A percentile compares a stretch with the other conserved stretches of the same genome.
phyloP scores from a whole-genome alignment of 2,888 invertebrate genomes.

The Dione vanillae region DNA sequence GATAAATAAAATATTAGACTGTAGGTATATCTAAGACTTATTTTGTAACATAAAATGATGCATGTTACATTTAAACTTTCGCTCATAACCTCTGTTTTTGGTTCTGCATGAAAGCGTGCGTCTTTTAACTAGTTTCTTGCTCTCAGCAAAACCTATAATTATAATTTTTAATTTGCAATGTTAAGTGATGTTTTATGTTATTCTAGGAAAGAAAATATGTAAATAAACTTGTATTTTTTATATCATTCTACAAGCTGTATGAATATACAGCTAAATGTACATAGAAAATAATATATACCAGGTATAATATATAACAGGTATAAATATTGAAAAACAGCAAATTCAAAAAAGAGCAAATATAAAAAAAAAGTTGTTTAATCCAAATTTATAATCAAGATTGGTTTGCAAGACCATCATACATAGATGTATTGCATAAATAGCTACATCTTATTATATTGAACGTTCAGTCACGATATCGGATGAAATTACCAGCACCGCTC shows the following conservation, averaged over 20 bases:
- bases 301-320: too few relatives aligned
- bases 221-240: slow-evolving; percentile 6
- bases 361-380: too few relatives aligned
- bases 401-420: background rate
- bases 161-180: slow-evolving; percentile 41
- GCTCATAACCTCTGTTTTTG: slow-evolving; percentile 61
- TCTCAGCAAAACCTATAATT: slow-evolving; percentile 34
- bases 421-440: slow-evolving; percentile 24
- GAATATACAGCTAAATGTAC: background rate
- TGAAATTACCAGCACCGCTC: slow-evolving; percentile 34
- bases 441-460: slow-evolving; percentile 25
- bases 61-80: slow-evolving; percentile 74
- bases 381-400: background rate
- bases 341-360: too few relatives aligned
- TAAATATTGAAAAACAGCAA: too few relatives aligned
- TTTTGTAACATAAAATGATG: background rate
- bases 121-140: slow-evolving; percentile 44
- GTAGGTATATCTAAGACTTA: too few relatives aligned
- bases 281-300: background rate
- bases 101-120: slow-evolving; percentile 46
- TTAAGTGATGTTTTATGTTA: slow-evolving; percentile 36
- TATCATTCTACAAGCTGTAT: background rate
- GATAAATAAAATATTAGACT: too few relatives aligned
- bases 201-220: slow-evolving; percentile 15
- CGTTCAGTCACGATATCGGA: slow-evolving; percentile 35